These are phyloP conservation scores for Sphaeridia pumilis DNA, from an alignment of 2,888 invertebrate species.

Conservation along the genomic window DNA sequence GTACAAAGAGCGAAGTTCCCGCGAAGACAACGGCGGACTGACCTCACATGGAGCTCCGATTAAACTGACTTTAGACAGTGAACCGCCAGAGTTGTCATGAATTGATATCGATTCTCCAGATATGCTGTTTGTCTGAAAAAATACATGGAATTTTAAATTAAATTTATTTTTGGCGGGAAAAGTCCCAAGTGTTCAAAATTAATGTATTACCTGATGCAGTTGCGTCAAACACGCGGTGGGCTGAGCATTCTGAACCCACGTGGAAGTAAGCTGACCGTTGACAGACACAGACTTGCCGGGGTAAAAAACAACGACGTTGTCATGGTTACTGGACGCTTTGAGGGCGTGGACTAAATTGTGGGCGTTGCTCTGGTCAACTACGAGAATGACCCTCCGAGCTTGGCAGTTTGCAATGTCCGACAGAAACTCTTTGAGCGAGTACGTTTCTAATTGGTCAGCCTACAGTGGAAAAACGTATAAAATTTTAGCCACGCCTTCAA, in stretches of 20 bases:
- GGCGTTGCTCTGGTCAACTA: slow-evolving; percentile 44
- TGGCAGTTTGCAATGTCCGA: slow-evolving; percentile 42
- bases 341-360: slow-evolving; percentile 35
- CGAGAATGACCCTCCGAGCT: slow-evolving; percentile 42
- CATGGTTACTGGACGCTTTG: slow-evolving; percentile 26
- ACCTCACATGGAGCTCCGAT: slow-evolving; percentile 44
- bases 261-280: slow-evolving; percentile 31
- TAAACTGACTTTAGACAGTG: slow-evolving; percentile 38
- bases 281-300: slow-evolving; percentile 22
- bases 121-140: neutral
- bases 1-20: slow-evolving; percentile 41
- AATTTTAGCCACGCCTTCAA: neutral
- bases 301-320: slow-evolving; percentile 27
- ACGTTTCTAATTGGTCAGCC: slow-evolving; percentile 39
- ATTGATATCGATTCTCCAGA: too few relatives aligned
- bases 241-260: slow-evolving; percentile 29
- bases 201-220: slow-evolving; percentile 23
- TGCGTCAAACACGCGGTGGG: slow-evolving; percentile 26
- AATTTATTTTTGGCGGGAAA: neutral
- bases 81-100: slow-evolving; percentile 38
- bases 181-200: neutral
- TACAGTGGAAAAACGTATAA: slow-evolving; percentile 7
- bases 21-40: slow-evolving; percentile 40
- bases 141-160: neutral
- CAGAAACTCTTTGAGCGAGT: slow-evolving; percentile 43